phyloP scores from a whole-genome alignment of 2,113 vertebrate genomes.

The Mystacornis crossleyi region DNA sequence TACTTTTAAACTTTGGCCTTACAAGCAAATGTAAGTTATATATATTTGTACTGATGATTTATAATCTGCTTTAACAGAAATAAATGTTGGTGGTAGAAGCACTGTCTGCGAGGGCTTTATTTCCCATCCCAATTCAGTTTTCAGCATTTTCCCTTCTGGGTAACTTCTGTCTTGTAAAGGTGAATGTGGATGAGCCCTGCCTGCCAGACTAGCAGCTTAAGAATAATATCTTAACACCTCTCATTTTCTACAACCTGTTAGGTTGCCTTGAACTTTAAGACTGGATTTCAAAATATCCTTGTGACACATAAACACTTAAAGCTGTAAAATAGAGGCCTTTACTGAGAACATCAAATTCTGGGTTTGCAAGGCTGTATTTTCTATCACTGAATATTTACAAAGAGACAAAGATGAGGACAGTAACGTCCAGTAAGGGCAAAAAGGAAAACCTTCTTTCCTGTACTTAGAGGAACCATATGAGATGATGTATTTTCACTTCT shows the following conservation, averaged over 20 bases:
- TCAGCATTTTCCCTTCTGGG: neutral
- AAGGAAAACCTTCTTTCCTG: neutral
- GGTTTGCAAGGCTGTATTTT: neutral
- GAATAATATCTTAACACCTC: neutral
- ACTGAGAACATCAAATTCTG: neutral
- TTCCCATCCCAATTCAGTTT: neutral
- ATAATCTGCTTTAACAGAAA: slow-evolving; percentile 89
- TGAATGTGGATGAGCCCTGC: neutral
- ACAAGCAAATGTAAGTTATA: slow-evolving; percentile 87
- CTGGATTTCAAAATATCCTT: neutral
- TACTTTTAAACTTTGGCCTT: slow-evolving; percentile 81
- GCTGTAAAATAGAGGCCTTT: neutral
- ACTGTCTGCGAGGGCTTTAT: slow-evolving; percentile 20
- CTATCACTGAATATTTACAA: neutral
- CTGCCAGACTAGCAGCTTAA: neutral
- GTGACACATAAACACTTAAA: neutral
- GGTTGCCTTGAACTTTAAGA: neutral
- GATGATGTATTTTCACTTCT: neutral
- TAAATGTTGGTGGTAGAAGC: slow-evolving; percentile 85
- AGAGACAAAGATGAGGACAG: neutral
- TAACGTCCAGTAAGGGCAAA: neutral
- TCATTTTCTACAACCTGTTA: neutral
- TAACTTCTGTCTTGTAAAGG: neutral
- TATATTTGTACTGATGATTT: slow-evolving; percentile 89
- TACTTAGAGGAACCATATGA: neutral